A percentile compares a stretch with the other conserved stretches of the same genome.
These are phyloP conservation scores for Bursaphelenchus okinawaensis DNA, from an alignment of 2,888 invertebrate genomes.

Conservation along the genomic window DNA sequence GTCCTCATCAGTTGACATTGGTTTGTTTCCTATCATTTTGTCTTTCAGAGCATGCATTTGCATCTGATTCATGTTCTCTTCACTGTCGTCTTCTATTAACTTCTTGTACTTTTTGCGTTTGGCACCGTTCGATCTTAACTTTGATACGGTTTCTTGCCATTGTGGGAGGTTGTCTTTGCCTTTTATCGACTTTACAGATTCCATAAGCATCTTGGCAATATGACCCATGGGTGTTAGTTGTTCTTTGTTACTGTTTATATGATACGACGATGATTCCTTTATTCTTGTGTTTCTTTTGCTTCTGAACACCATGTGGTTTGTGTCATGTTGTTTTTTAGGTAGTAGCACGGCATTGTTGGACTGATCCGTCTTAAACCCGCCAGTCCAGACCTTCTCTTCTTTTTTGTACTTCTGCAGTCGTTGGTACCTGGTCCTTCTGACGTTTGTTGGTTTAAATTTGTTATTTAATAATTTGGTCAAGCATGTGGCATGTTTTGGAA, in stretches of 20 bases:
- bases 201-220: conserved; percentile 12
- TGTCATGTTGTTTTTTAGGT: background rate
- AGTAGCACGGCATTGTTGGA: background rate
- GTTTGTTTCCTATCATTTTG: background rate
- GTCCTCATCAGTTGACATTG: background rate
- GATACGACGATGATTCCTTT: background rate
- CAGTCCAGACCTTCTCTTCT: no score
- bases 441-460: background rate
- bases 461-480: conserved; percentile 3
- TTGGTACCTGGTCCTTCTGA: background rate
- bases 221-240: conserved; percentile 9
- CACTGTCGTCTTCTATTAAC: conserved; percentile 11
- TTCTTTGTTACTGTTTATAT: background rate
- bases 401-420: background rate
- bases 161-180: conserved; percentile 3
- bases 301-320: no score
- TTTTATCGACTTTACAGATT: conserved; percentile 4
- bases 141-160: conserved; percentile 4
- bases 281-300: background rate
- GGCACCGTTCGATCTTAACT: background rate
- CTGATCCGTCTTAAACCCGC: background rate
- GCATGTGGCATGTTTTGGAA: conserved; percentile 13
- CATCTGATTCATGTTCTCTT: conserved; percentile 4
- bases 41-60: background rate
- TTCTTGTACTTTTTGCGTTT: conserved; percentile 1